Conservation (phyloP, 2,797 vertebrate species). For the Poeciliopsis gracilis region DNA sequence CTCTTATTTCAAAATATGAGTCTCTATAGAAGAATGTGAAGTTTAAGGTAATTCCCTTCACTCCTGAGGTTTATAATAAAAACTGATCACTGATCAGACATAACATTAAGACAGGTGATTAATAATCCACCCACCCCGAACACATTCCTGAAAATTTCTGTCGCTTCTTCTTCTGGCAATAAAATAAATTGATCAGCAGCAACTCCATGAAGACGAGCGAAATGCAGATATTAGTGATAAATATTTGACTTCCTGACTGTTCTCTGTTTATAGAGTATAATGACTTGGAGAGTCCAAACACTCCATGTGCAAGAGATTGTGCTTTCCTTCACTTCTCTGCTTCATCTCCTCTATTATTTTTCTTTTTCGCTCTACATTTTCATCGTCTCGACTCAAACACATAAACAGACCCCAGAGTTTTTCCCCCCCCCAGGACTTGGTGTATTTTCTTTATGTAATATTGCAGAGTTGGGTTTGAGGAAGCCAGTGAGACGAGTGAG, state of each 20-base stretch:
- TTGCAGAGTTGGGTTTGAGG: neutral
- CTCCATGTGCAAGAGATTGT: conserved; percentile 12
- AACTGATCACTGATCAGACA: neutral
- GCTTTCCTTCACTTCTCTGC: conserved; percentile 7
- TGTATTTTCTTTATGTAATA: neutral
- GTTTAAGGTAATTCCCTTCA: neutral
- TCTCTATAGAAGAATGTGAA: neutral
- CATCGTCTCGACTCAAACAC: conserved; percentile 18
- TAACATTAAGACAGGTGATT: neutral
- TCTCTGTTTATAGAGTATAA: conserved; percentile 67
- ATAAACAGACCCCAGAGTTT: neutral
- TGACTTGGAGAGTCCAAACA: conserved; percentile 53
- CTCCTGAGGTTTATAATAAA: neutral
- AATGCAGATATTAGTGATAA: conserved; percentile 32
- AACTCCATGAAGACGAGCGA: neutral
- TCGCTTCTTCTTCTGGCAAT: neutral
- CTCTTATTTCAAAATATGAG: neutral
- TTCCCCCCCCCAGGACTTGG: conserved; percentile 4
- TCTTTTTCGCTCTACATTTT: conserved; percentile 23
- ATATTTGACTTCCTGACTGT: conserved; percentile 70
- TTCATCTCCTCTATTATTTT: conserved; percentile 18
- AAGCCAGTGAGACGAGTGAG: neutral
- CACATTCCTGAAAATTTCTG: neutral
- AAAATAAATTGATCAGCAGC: neutral
- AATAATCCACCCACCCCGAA: neutral